These are phyloP conservation scores for Eupithecia subumbrata DNA, from an alignment of 2,888 invertebrate genomes.

Conservation along the genomic window DNA sequence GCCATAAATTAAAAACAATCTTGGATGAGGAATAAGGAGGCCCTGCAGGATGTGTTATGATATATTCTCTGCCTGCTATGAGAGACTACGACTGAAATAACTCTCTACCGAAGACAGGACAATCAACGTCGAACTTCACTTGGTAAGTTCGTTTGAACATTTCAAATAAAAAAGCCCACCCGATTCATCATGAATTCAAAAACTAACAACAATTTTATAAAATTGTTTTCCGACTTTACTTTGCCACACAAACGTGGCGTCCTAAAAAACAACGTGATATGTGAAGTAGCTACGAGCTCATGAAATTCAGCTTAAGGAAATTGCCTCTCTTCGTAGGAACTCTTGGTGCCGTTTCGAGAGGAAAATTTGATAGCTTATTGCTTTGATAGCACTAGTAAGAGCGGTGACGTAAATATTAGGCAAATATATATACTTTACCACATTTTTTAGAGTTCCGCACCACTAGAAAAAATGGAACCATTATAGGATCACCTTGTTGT, in stretches of 20 bases:
- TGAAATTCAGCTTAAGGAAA: constrained; percentile 81
- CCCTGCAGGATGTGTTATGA: too few relatives aligned
- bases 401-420: constrained; percentile 57
- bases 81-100: neutral
- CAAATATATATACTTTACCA: constrained; percentile 44
- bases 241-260: constrained; percentile 52
- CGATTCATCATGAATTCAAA: neutral
- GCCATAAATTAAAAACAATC: too few relatives aligned
- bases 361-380: constrained; percentile 79
- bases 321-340: constrained; percentile 73
- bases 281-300: constrained; percentile 64
- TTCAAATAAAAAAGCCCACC: neutral
- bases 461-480: too few relatives aligned
- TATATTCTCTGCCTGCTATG: neutral
- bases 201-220: neutral
- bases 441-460: constrained; percentile 12
- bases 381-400: constrained; percentile 65
- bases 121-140: too few relatives aligned
- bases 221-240: neutral
- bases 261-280: constrained; percentile 67
- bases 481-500: too few relatives aligned
- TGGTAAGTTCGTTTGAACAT: too few relatives aligned
- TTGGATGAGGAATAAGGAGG: neutral
- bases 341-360: constrained; percentile 67
- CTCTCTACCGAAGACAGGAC: too few relatives aligned